Conservation (phyloP, 1,140 invertebrate species). For the Gryllus bimaculatus region DNA sequence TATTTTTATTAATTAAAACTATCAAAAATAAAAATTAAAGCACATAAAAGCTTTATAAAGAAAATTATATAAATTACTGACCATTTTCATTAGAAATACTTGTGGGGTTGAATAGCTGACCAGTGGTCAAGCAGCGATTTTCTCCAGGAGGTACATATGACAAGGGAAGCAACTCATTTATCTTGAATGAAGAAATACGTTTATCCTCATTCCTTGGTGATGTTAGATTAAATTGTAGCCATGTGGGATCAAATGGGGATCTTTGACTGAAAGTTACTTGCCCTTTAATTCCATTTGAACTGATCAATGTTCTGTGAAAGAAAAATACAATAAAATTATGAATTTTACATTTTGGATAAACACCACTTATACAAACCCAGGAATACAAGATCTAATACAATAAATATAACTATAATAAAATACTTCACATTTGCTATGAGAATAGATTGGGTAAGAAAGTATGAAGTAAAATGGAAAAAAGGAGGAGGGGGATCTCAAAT, state of each 20-base stretch:
- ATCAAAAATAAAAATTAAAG: background rate
- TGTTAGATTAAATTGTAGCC: conserved; percentile 61
- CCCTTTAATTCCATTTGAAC: conserved; percentile 70
- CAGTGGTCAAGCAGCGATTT: conserved; percentile 52
- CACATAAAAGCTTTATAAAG: background rate
- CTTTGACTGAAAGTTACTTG: conserved; percentile 69
- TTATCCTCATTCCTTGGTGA: conserved; percentile 50
- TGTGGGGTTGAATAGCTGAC: conserved; percentile 58
- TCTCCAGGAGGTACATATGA: conserved; percentile 39
- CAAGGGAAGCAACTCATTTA: conserved; percentile 57
- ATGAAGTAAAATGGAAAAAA: too few relatives aligned
- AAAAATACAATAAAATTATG: background rate
- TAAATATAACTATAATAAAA: too few relatives aligned
- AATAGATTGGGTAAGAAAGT: too few relatives aligned
- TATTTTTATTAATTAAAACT: background rate
- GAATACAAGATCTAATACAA: background rate
- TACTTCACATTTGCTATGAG: too few relatives aligned
- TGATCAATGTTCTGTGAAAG: conserved; percentile 56
- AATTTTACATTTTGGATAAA: background rate
- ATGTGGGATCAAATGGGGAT: conserved; percentile 75
- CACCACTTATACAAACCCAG: background rate
- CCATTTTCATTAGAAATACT: conserved; percentile 29
- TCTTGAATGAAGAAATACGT: conserved; percentile 52
- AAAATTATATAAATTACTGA: background rate
- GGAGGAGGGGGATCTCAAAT: conserved; percentile 14